These are phyloP conservation scores for Triplophysa tibetana DNA, from an alignment of 2,113 vertebrate species.

Conservation along the genomic window DNA sequence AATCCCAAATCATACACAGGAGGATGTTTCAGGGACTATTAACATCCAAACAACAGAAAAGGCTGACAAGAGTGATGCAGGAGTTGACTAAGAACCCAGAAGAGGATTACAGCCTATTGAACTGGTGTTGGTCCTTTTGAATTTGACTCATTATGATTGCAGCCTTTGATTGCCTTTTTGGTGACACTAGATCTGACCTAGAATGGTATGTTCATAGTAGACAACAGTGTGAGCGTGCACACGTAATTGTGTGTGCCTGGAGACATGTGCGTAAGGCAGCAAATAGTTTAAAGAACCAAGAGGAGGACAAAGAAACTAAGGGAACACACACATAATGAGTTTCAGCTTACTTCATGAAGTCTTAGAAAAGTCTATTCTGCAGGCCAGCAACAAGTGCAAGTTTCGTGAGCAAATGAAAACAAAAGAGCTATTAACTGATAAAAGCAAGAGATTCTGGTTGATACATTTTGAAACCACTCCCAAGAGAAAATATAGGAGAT, in stretches of 20 bases:
- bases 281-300: slow-evolving; percentile 35
- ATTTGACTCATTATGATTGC: slow-evolving; percentile 29
- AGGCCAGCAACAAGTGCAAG: neutral
- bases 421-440: neutral
- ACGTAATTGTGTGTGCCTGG: neutral
- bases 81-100: neutral
- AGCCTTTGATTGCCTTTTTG: neutral
- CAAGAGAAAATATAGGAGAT: neutral
- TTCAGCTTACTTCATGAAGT: neutral
- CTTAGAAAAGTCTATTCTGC: neutral
- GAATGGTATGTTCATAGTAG: slow-evolving; percentile 22
- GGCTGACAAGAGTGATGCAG: slow-evolving; percentile 20
- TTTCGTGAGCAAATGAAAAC: neutral
- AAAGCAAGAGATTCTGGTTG: neutral
- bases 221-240: slow-evolving; percentile 28
- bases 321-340: slow-evolving; percentile 1
- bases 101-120: slow-evolving; percentile 6
- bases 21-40: neutral
- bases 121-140: slow-evolving; percentile 28
- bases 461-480: neutral
- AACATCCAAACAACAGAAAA: slow-evolving; percentile 1
- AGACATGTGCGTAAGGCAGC: neutral
- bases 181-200: slow-evolving; percentile 25
- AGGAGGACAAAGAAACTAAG: slow-evolving; percentile 48
- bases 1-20: slow-evolving; percentile 10